Base-by-base conservation (phyloP, 2,113 vertebrate species). In the Caranx ignobilis region DNA sequence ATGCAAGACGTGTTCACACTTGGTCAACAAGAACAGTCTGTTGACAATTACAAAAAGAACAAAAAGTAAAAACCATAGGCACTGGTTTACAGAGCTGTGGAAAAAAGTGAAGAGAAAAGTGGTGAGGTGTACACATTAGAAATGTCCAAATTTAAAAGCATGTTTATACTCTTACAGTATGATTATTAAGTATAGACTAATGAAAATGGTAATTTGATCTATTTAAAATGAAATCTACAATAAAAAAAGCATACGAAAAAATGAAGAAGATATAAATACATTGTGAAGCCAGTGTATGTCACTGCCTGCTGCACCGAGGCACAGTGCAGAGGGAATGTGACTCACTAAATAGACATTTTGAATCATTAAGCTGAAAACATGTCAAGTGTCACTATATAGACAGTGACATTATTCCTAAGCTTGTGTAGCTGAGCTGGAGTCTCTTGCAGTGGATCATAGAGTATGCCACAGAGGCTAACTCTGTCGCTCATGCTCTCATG, bases 391-490 rank as follows among this genome's bases (percentile, higher is more conserved):
- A 70, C 48, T 56, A 48, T 35, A 35, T 37, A 60, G 32, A 60
- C 48, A 68, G 32, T 79, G 71, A 73, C 52, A 75, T 55, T 48
- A 45, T 57, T 81, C 16, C 61, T 52, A 57, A 71, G 39, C 60
- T 57, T 16, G 48, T 75, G 66, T 52, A 75, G 59, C 67, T 59
- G 63, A 57, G 77, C 47, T 35, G 43, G 45, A 82, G 47, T 57
- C 70, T 76, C 60, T 26, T 43, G 64, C 83, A 41, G 75, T 68
- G 79, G 80, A 68, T 86, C 69, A 77, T 50, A 71, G 59, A 72
- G 70, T 69, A 19, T 60, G 67, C 72, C 75, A 77, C 71, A 63
- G 67, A 84, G 83, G 75, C 77, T 62, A 77, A 77, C 71, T 75
- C 37, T 71, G 73, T 48, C 43, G 45, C 77, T 82, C 59, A 70